These are phyloP conservation scores for Vidua chalybeata DNA, from an alignment of 2,113 vertebrate genomes.

Conservation along the genomic window DNA sequence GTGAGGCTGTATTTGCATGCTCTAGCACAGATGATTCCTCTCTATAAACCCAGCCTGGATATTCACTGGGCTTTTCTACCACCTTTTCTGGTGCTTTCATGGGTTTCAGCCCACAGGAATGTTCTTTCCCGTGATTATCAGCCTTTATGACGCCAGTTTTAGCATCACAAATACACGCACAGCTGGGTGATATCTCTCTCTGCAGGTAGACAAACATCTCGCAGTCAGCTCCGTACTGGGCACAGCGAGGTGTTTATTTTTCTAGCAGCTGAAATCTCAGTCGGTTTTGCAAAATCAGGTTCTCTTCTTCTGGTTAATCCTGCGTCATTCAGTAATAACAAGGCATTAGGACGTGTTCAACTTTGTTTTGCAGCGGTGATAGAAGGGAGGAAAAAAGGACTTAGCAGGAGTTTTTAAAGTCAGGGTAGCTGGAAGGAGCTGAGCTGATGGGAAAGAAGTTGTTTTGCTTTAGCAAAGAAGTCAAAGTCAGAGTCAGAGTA, in stretches of 20 bases:
- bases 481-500: not conserved
- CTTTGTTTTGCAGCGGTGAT: not conserved
- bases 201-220: not conserved
- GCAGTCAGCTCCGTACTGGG: not conserved
- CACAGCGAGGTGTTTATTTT: not conserved
- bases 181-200: not conserved
- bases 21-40: not conserved
- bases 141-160: not conserved
- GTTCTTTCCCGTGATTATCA: not conserved
- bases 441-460: not conserved
- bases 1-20: not conserved
- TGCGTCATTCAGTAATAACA: not conserved
- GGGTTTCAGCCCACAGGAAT: not conserved
- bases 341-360: not conserved
- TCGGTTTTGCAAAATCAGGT: slow-evolving; percentile 7
- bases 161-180: not conserved
- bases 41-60: not conserved
- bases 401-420: not conserved
- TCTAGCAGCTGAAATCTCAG: not conserved
- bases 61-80: not conserved
- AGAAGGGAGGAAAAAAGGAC: not conserved
- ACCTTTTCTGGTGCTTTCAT: not conserved
- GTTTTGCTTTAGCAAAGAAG: slow-evolving; percentile 30
- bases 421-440: not conserved
- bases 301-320: slow-evolving; percentile 6